Evolutionary conservation across 2,797 vertebrate genomes (phyloP).

Genomic region (Cuniculus paca): DNA sequence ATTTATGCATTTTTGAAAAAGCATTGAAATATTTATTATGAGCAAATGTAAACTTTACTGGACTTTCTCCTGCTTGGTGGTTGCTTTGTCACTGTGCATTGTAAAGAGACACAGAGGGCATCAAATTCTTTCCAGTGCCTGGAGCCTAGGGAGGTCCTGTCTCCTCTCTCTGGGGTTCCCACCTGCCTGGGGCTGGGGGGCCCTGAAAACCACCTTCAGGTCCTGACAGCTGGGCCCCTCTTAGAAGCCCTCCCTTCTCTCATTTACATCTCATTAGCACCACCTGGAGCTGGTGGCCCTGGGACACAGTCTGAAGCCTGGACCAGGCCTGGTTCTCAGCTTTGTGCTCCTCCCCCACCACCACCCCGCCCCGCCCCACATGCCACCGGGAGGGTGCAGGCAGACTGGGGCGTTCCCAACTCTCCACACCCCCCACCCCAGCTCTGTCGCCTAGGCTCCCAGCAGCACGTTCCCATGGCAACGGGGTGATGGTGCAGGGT

Average conservation of each 20-base stretch:
- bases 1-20: background rate
- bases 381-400: background rate
- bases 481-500: conserved; percentile 78
- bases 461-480: conserved; percentile 80
- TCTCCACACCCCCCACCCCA: background rate
- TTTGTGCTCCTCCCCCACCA: background rate
- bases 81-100: background rate
- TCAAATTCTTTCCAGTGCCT: background rate
- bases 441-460: background rate
- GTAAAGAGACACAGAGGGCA: background rate
- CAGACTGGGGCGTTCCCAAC: background rate
- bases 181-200: background rate
- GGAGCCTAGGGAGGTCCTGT: background rate
- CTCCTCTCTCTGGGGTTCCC: background rate
- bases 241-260: conserved; percentile 43
- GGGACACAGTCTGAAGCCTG: background rate
- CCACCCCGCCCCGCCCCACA: background rate
- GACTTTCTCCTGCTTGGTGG: background rate
- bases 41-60: background rate
- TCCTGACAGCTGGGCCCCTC: conserved; percentile 72
- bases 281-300: background rate
- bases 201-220: conserved; percentile 37
- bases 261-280: conserved; percentile 83
- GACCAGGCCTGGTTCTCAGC: background rate
- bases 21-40: background rate